Conservation (phyloP, 2,797 vertebrate species). For the Pyrocephalus nanus region DNA sequence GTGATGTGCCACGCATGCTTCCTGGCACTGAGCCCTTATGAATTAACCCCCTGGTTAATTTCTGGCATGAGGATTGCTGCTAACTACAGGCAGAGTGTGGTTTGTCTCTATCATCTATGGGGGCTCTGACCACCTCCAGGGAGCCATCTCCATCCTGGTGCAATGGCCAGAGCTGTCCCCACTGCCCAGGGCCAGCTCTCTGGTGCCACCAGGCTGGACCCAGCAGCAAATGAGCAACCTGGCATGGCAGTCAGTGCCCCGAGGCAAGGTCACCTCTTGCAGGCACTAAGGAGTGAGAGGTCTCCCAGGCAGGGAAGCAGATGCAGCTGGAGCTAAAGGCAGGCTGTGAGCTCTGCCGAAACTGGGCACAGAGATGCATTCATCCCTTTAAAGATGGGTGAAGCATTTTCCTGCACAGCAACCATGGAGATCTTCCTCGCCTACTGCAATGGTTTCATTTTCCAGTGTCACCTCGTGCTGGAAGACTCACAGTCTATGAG, state of each 20-base stretch:
- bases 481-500: neutral
- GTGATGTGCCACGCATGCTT: accelerated
- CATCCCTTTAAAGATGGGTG: neutral
- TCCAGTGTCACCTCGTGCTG: neutral
- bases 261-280: neutral
- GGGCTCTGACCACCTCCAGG: neutral
- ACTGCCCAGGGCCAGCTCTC: neutral
- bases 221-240: neutral
- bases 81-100: neutral
- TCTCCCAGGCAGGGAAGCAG: neutral
- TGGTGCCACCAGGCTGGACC: neutral
- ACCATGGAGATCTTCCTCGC: neutral
- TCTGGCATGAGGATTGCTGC: accelerated
- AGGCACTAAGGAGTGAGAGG: neutral
- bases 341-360: neutral
- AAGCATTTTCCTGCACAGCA: neutral
- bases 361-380: neutral
- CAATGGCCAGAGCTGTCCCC: accelerated
- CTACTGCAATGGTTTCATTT: neutral
- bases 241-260: neutral
- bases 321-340: neutral
- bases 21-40: accelerated
- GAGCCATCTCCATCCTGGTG: neutral
- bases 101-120: neutral
- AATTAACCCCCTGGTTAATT: neutral